Evolutionary conservation across 2,888 invertebrate species (phyloP), one percentile per base, ranked within the genome.

Genomic region (Psylliodes chrysocephalus): DNA sequence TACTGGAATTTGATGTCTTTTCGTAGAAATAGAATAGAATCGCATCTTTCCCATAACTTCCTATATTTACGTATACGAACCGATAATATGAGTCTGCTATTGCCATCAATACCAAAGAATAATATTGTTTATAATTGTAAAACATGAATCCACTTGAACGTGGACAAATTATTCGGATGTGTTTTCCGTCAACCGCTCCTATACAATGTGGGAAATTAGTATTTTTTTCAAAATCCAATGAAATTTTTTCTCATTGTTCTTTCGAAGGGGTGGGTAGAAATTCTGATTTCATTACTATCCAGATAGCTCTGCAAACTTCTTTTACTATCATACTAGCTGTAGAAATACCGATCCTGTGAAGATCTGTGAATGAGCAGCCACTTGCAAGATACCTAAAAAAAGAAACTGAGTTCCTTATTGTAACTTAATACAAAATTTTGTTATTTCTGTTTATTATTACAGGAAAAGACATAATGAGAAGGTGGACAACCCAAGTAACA

Each of bases 321-420:
- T 42, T 54, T n/a, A 57, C 59, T 35, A 54, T 46, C 30, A 22
- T 40, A 44, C 57, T 60, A 12, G 46, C 35, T 30, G 47, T 54
- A 35, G 57, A 63, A 47, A 55, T 64, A 17, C 42, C 63, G 30
- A 65, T 42, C 55, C 59, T 35, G 12, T 66, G 59, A 18, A 65
- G 47, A 14, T 62, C 49, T 46, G 54, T 59, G 46, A 59, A 62
- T 15, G 59, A 35, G 53, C 66, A 62, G 33, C 57, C 57, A 60
- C 65, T 60, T 64, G 60, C 65, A 25, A 66, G 54, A 40, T 62
- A 66, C 35, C 55, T 66, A 46, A 38, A 56, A 56, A 44, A 42
- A 51, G 49, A 35, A 44, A 40, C n/a, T n/a, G n/a, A n/a, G n/a
- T n/a, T 12, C 38, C 18, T 54, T 35, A 53, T n/a, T 40, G 38